Evolutionary conservation across 2,113 vertebrate genomes (phyloP), one percentile per base, ranked within the genome.

Genomic region (Hypanus sabinus): DNA sequence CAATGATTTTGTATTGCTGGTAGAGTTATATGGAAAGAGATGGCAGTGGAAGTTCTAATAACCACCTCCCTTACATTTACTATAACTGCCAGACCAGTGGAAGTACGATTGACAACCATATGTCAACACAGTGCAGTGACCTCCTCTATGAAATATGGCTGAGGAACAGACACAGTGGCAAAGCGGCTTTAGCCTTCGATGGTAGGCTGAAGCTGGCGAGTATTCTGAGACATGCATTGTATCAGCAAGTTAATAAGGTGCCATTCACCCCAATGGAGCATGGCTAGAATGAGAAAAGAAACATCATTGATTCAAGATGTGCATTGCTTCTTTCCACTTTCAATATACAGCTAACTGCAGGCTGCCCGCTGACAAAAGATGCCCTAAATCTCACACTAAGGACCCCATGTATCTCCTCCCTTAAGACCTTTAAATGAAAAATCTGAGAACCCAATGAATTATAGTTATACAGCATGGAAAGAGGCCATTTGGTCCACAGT

Each of bases 301-400:
- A 62, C 4, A 55, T 87, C 88, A 92, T 92, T 62, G n/a, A 62
- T 92, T 92, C 88, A 71, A 92, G 65, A 71, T 92, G 88, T 70
- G 88, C 16, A 22, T 24, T 5, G n/a, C 5, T 70, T 12, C 12
- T 70, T 70, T 71, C 36, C 7, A 6, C 68, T 92, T 87, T 30
- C 12, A 7, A 87, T 2, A 30, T 5, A 36, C 30, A 92, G 62
- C 18, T 33, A 90, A 68, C 62, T 70, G 62, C 88, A 71, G 33
- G 65, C 22, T 22, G 33, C 65, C 22, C 10, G 33, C 65, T 22
- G 36, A 92, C 65, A 92, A 92, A 92, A 38, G 62, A 38, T 70
- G n/a, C 22, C 16, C 2, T 12, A 68, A 71, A 68, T 92, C n/a
- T 38, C 68, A 16, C 24, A 16, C 22, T 92, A 92, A 70, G 70